Evolutionary conservation across 2,888 invertebrate species (phyloP).

Genomic region (Limnephilus rhombicus): DNA sequence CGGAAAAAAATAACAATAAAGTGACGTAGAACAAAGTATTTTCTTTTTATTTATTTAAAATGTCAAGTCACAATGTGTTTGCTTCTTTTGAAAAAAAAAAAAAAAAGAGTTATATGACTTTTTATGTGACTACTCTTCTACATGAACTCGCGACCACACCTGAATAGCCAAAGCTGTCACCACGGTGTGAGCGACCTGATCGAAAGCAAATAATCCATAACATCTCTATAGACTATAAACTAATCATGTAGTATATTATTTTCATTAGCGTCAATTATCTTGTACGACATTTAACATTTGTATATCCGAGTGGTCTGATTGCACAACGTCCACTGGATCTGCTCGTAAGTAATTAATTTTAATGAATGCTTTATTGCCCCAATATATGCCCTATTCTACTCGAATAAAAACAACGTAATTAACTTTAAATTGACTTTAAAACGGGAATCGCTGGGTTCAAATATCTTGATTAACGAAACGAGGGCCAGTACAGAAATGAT

Average conservation of each 20-base stretch:
- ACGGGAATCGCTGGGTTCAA: constrained; percentile 3
- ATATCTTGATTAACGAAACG: constrained; percentile 29
- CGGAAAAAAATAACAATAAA: no score
- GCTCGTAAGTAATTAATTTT: constrained; percentile 33
- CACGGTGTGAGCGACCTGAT: no score
- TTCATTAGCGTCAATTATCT: background rate
- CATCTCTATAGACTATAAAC: background rate
- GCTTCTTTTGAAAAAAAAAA: no score
- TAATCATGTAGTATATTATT: background rate
- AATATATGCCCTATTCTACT: constrained; percentile 19
- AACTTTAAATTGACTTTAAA: background rate
- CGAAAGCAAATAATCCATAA: background rate
- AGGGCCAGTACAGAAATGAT: constrained; percentile 9
- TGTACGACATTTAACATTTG: background rate
- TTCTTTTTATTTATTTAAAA: no score
- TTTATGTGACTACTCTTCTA: no score
- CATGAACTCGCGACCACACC: no score
- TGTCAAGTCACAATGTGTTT: no score
- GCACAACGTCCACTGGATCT: background rate
- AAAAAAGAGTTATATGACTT: no score
- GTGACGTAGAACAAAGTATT: no score
- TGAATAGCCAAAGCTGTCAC: no score
- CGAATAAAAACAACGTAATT: constrained; percentile 38
- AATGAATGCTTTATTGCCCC: constrained; percentile 32
- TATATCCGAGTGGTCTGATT: background rate